Percentiles rank a stretch among this genome's conserved stretches.
Conservation (phyloP, 2,113 vertebrate species). For the Micronycteris hirsuta region DNA sequence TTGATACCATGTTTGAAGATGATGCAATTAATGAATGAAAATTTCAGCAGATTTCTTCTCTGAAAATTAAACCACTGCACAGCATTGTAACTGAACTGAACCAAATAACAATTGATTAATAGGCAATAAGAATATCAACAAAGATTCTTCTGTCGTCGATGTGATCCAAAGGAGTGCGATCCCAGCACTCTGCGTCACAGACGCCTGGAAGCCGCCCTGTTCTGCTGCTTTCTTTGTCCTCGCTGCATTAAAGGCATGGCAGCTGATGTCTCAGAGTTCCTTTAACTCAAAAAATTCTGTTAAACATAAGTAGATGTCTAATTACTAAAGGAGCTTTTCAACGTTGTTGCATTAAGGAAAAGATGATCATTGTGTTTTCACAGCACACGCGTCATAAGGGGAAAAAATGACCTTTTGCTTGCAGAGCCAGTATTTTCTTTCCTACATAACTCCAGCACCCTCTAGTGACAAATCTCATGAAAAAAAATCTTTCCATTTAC, state of each 20-base stretch:
- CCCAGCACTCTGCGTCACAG: neutral
- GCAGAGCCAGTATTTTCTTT: neutral
- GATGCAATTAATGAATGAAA: neutral
- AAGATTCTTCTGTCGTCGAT: neutral
- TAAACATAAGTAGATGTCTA: neutral
- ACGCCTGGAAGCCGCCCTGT: neutral
- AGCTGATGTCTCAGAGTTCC: constrained; percentile 23
- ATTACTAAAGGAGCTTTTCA: neutral
- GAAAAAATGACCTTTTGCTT: neutral
- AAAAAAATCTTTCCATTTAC: neutral
- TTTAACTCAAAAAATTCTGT: neutral
- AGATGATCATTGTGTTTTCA: neutral
- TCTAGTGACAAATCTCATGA: constrained; percentile 67
- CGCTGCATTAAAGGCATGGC: neutral
- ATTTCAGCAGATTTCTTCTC: neutral
- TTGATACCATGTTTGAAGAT: neutral
- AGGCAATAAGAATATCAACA: neutral
- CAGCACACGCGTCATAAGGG: neutral
- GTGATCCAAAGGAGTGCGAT: neutral
- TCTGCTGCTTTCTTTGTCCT: neutral
- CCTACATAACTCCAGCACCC: constrained; percentile 72
- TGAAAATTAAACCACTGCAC: neutral
- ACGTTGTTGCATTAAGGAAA: constrained; percentile 2
- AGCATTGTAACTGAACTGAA: neutral
- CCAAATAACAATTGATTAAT: neutral